Conservation (phyloP, 2,888 invertebrate species). For the Artemia sp. region DNA sequence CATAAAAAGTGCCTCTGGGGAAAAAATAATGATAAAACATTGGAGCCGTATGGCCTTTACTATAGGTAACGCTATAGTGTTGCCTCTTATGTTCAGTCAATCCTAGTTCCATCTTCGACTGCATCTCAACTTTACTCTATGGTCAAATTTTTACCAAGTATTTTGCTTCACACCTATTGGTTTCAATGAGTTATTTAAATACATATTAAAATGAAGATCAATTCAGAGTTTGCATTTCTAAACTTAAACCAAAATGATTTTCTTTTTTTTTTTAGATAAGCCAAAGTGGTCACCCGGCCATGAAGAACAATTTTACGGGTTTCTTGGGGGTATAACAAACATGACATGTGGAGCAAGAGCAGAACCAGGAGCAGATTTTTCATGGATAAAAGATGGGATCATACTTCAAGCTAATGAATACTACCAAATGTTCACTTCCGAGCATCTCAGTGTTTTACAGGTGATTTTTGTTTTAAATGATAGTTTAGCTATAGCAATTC, state of each 20-base stretch:
- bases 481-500: conserved; percentile 11
- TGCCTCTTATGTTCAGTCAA: too few relatives aligned
- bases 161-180: neutral
- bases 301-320: conserved; percentile 33
- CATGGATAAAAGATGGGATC: conserved; percentile 34
- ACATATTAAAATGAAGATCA: too few relatives aligned
- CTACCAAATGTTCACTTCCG: conserved; percentile 26
- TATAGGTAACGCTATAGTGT: too few relatives aligned
- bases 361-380: conserved; percentile 40
- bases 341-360: conserved; percentile 42
- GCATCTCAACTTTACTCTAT: too few relatives aligned
- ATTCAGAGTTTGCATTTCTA: too few relatives aligned
- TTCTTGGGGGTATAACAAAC: conserved; percentile 39
- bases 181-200: neutral
- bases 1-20: too few relatives aligned
- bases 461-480: conserved; percentile 23
- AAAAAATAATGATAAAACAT: too few relatives aligned
- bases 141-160: neutral
- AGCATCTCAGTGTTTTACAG: conserved; percentile 27
- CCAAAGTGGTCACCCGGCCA: conserved; percentile 26
- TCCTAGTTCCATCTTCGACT: too few relatives aligned
- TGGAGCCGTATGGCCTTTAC: too few relatives aligned
- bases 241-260: neutral
- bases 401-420: conserved; percentile 25
- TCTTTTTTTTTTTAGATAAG: conserved; percentile 25